These are phyloP conservation scores for Crossocerus cetratus DNA, from an alignment of 2,888 invertebrate species.

Conservation along the genomic window DNA sequence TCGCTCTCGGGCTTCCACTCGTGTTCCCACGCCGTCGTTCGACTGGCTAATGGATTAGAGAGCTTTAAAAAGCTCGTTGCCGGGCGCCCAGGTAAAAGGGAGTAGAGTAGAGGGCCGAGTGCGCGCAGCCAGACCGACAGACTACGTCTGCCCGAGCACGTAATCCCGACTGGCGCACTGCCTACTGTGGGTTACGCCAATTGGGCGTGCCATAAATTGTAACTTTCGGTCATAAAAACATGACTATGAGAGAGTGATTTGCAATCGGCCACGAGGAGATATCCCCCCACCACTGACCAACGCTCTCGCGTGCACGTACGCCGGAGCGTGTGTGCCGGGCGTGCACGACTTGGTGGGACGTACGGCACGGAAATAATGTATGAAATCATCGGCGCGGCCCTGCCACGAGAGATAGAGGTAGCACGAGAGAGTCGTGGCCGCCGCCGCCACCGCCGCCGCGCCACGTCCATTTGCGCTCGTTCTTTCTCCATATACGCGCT, in stretches of 20 bases:
- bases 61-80: slow-evolving; percentile 51
- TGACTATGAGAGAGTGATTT: slow-evolving; percentile 69
- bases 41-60: slow-evolving; percentile 60
- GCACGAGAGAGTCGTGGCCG: slow-evolving; percentile 15
- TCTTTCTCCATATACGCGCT: slow-evolving; percentile 29
- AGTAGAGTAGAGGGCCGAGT: slow-evolving; percentile 16
- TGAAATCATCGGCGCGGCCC: slow-evolving; percentile 45
- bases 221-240: slow-evolving; percentile 68
- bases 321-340: too few species aligned
- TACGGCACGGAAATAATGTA: slow-evolving; percentile 40
- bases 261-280: slow-evolving; percentile 48
- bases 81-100: slow-evolving; percentile 29
- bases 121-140: neutral
- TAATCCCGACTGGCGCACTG: neutral
- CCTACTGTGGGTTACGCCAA: slow-evolving; percentile 44
- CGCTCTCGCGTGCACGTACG: neutral
- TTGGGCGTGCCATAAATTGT: slow-evolving; percentile 63
- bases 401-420: neutral
- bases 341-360: slow-evolving; percentile 9
- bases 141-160: neutral
- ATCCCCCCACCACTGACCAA: slow-evolving; percentile 13
- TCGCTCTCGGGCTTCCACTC: slow-evolving; percentile 21
- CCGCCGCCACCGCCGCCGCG: neutral
- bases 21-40: slow-evolving; percentile 60
- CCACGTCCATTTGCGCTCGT: slow-evolving; percentile 25